Conservation (phyloP, 2,888 invertebrate genomes). For the Stenchaetothrips biformis region DNA sequence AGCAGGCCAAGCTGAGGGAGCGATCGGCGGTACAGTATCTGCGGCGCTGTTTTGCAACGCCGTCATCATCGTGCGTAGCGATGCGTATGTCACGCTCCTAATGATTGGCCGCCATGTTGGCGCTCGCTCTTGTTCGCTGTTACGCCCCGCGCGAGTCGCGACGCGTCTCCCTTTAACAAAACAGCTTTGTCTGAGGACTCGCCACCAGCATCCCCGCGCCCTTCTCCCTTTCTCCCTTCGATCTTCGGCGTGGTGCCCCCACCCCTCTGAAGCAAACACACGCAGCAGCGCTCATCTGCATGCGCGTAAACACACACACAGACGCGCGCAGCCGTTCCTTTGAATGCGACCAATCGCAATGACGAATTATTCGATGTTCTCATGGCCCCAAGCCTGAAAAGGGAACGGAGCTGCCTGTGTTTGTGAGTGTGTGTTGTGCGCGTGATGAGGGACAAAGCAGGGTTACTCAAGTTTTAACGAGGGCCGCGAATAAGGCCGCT, state of each 20-base stretch:
- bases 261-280: not conserved
- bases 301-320: conserved; percentile 1
- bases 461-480: too few relatives aligned
- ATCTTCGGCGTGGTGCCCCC: not conserved
- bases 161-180: not conserved
- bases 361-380: conserved; percentile 17
- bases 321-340: not conserved
- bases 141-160: not conserved
- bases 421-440: not conserved
- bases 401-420: not conserved
- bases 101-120: too few relatives aligned
- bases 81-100: too few relatives aligned
- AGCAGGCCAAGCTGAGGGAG: too few relatives aligned
- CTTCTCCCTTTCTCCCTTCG: not conserved
- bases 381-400: not conserved
- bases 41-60: too few relatives aligned
- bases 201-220: conserved; percentile 3
- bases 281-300: conserved; percentile 19
- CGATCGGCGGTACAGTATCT: too few relatives aligned
- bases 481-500: not conserved
- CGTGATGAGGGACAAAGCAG: not conserved
- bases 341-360: conserved; percentile 15
- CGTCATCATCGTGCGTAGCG: too few relatives aligned
- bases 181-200: conserved; percentile 18
- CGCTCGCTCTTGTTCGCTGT: not conserved